Base-by-base conservation (phyloP, 1,140 invertebrate genomes). In the Papilio polyxenes region DNA sequence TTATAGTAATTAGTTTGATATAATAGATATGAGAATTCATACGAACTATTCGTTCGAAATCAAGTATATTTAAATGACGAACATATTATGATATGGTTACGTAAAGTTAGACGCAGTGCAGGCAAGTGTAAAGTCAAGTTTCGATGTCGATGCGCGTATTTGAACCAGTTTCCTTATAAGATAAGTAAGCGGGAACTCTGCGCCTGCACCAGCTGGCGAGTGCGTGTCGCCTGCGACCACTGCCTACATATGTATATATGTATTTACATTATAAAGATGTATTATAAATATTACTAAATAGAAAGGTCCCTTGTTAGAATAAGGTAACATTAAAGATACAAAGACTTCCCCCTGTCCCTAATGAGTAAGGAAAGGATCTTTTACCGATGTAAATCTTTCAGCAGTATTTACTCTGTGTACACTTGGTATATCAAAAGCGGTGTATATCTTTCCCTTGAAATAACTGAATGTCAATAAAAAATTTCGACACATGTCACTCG, bases 91-190 rank as follows among this genome's bases (percentile, higher is more conserved):
- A 80, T 62, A 48, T 49, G 17, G 62, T 80, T 80, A 69, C 59
- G 40, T 65, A 80, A 80, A 44, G 78, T 69, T 51, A 51, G 59
- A 44, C n/a, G 56, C n/a, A 53, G 51, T 59, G 37, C n/a, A 37
- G 37, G 59, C 59, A 49, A 80, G 51, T 65, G 77, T 79, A 62
- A 78, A 80, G 56, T 65, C 78, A 69, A 80, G 78, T 80, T 65
- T 80, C 62, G 78, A 49, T 69, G 59, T 69, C 78, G 37, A 48
- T 65, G 56, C 20, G 56, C 76, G 53, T 53, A 69, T 80, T 69
- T 69, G 78, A 80, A 80, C 78, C 78, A 65, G 78, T 80, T 80
- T 80, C 59, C 78, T 80, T 80, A 79, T 79, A 80, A 20, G 78
- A 80, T 65, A 44, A 69, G 62, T 9, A 37, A 37, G 9, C 17